Conservation (phyloP, 2,797 vertebrate genomes). For the Clarias platycephalus region DNA sequence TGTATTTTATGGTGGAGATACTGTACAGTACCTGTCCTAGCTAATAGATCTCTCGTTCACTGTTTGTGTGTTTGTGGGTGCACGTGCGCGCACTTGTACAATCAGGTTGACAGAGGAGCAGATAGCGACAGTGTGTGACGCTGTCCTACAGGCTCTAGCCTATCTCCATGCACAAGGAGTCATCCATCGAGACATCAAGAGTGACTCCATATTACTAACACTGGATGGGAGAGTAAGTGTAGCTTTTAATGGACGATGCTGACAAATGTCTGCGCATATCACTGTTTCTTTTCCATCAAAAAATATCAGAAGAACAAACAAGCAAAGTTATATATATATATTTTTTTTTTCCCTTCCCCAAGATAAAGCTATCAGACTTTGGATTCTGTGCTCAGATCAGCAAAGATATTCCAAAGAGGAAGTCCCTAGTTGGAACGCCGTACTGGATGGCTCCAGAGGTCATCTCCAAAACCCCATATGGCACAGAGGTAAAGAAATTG, state of each 20-base stretch:
- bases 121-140: constrained; percentile 84
- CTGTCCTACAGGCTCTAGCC: constrained; percentile 81
- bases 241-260: not conserved
- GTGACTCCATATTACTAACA: constrained; percentile 84
- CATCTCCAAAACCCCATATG: constrained; percentile 79
- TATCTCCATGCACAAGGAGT: constrained; percentile 86
- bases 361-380: constrained; percentile 89
- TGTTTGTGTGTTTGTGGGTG: not conserved
- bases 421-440: constrained; percentile 83
- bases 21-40: not conserved
- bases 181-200: constrained; percentile 89
- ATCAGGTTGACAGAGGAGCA: constrained; percentile 84
- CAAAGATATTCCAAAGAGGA: constrained; percentile 84
- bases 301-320: not conserved
- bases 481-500: constrained; percentile 76
- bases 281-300: not conserved
- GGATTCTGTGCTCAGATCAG: constrained; percentile 90
- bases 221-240: constrained; percentile 79
- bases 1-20: not conserved
- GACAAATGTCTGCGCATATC: not conserved
- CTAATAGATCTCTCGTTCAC: not conserved
- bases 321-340: not conserved
- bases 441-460: constrained; percentile 86
- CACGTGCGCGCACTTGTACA: constrained; percentile 11
- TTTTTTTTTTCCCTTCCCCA: constrained; percentile 12